Percentiles rank a stretch among this genome's conserved stretches.
phyloP scores from a whole-genome alignment of 2,888 invertebrate species.

The Dryadula phaetusa region DNA sequence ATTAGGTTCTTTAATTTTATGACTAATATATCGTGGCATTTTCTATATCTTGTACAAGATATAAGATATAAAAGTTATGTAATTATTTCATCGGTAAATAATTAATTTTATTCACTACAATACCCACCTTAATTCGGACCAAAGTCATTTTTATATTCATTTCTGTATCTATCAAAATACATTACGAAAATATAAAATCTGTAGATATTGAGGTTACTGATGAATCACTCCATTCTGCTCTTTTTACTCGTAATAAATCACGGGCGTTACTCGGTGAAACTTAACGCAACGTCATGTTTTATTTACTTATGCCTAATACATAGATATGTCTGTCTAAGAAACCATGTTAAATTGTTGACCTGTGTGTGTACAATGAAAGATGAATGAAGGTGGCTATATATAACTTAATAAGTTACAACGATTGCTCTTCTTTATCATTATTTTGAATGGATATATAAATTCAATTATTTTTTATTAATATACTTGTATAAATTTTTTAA shows the following conservation, averaged over 20 bases:
- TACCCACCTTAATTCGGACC: background rate
- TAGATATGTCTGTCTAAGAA: too few relatives aligned
- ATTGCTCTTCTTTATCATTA: too few relatives aligned
- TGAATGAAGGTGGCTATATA: too few relatives aligned
- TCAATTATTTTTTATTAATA: too few relatives aligned
- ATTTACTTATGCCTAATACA: background rate
- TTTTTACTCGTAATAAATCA: background rate
- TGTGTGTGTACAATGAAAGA: too few relatives aligned
- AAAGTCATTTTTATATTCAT: background rate
- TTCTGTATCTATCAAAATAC: background rate
- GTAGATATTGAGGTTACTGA: constrained; percentile 2
- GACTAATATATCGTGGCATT: background rate
- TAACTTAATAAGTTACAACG: too few relatives aligned
- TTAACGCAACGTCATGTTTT: constrained; percentile 8
- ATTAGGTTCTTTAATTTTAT: background rate
- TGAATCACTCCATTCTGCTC: background rate
- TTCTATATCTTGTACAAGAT: too few relatives aligned
- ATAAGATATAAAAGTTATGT: too few relatives aligned
- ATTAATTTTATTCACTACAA: background rate
- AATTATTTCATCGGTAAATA: background rate
- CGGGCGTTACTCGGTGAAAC: background rate
- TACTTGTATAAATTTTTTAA: background rate
- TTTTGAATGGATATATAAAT: too few relatives aligned
- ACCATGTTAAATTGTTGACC: too few relatives aligned
- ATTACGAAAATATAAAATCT: background rate